Base-by-base conservation (phyloP, 2,797 vertebrate genomes). In the Bryconaethiops microstoma region DNA sequence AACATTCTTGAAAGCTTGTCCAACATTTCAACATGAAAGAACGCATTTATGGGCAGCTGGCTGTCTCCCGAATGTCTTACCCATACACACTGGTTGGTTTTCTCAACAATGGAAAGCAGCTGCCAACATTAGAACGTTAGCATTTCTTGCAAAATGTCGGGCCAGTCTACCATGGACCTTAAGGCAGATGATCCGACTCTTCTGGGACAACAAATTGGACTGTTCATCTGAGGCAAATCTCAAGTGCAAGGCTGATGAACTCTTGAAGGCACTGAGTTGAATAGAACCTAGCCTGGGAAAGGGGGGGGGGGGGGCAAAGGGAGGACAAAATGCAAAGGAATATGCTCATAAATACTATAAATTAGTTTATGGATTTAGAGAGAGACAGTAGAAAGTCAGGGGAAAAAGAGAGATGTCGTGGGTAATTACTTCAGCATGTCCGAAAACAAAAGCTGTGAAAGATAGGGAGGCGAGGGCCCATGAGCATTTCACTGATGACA, bases 401-500 rank as follows among this genome's bases (percentile, higher is more conserved):
- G 54, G 60, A 78, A 73, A 54, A 59, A 62, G 52, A 82, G 74
- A 82, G 67, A 81, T 77, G 69, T 80, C 42, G 54, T 21, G 67
- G 55, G 70, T 72, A 83, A 88, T 87, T 84, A 84, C 80, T 84
- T 78, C 76, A 78, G 78, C 25, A 81, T 76, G 48, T 73, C 76
- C 78, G 64, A 71, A 68, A 82, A 74, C 29, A 77, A 73, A 79
- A 80, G 80, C 73, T 52, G 65, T 23, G 60, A 81, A 82, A 72
- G 50, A 48, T 50, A 1, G 74, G 60, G 71, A 79, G 52, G 54
- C 19, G 12, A 83, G 35, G 57, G 52, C 74, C 67, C 80, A 84
- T 82, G 88, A 86, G 88, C 69, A 80, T 78, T 86, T 84, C 87
- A 88, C 85, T 82, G 80, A 84, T 90, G 90, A 92, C 89, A 82